A percentile compares a stretch with the other conserved stretches of the same genome.
Conservation (phyloP, 1,140 invertebrate genomes). For the Heliconius eleuchia region DNA sequence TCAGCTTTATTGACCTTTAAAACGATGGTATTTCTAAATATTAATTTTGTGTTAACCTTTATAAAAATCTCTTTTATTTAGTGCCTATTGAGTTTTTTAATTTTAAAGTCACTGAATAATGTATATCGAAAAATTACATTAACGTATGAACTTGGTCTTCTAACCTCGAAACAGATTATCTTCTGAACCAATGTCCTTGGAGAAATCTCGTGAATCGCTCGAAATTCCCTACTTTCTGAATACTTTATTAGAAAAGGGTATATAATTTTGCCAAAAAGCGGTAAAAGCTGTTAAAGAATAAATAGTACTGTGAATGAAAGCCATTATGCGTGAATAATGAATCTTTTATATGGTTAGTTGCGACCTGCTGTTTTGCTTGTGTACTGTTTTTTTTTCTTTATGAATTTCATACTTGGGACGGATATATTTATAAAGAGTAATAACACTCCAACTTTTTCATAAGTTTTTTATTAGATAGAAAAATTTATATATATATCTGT, state of each 20-base stretch:
- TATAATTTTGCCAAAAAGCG: conserved; percentile 31
- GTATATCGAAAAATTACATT: not conserved
- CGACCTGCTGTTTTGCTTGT: not conserved
- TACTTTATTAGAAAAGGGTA: conserved; percentile 40
- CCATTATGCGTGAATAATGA: conserved; percentile 13
- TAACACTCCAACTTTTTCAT: too few species aligned
- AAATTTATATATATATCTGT: not conserved
- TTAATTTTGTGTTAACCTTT: too few species aligned
- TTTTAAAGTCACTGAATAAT: not conserved
- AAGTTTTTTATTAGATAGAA: too few species aligned
- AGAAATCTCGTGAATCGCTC: conserved; percentile 38
- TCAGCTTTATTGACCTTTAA: too few species aligned
- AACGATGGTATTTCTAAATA: too few species aligned
- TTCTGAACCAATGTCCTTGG: conserved; percentile 33
- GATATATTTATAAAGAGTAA: too few species aligned
- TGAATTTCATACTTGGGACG: not conserved
- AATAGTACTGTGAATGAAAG: conserved; percentile 29
- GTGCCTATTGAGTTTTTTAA: too few species aligned
- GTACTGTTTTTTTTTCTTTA: not conserved
- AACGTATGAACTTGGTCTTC: not conserved
- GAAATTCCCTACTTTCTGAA: conserved; percentile 35
- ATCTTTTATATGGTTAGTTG: not conserved
- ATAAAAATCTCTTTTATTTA: too few species aligned
- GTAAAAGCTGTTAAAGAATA: conserved; percentile 20
- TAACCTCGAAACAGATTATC: conserved; percentile 32